Base-by-base conservation (phyloP, 2,113 vertebrate species). In the Uria aalge region DNA sequence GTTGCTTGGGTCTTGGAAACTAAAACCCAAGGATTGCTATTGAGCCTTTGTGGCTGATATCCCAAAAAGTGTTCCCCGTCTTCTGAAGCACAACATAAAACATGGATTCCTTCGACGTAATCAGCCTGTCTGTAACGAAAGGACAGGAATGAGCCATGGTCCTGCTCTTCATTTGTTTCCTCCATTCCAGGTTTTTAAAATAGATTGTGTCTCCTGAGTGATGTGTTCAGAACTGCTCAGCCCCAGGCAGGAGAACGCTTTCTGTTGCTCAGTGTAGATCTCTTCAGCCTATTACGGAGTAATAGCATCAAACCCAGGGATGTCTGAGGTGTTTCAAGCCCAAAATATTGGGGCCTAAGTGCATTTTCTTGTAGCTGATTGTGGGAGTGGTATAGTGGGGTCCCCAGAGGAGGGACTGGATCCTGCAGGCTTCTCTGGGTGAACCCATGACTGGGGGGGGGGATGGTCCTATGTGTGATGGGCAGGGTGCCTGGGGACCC, bases 391-490 rank as follows among this genome's bases (percentile, higher is more conserved):
- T 52, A 1, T 11, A 19, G 52, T 63, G 57, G 34, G 14, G 26
- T 82, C 21, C 26, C 19, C 52, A 48, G 63, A 5, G 0, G 2
- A 63, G 62, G 52, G 27, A 21, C 23, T 12, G 29, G 40, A 36
- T 73, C 36, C 45, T 48, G 22, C 22, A 30, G 69, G 29, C 17
- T 72, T 50, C 8, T 63, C 21, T 45, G 63, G 12, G 41, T 81
- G 43, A 75, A 8, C 7, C 30, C 7, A 0, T 15, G 59, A 3
- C 8, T 11, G 36, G 15, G 19, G 32, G 11, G 11, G 32, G 1
- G 4, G 8, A 24, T 0, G 2, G 6, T 64, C 9, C 71, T 81
- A 30, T 7, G 38, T 77, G 29, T 55, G 84, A 16, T 43, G 69
- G 52, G n/a, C 29, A 38, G 47, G 19, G 59, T 74, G 56, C n/a